Base-by-base conservation (phyloP, 2,888 invertebrate genomes). In the Erebia epiphron region DNA sequence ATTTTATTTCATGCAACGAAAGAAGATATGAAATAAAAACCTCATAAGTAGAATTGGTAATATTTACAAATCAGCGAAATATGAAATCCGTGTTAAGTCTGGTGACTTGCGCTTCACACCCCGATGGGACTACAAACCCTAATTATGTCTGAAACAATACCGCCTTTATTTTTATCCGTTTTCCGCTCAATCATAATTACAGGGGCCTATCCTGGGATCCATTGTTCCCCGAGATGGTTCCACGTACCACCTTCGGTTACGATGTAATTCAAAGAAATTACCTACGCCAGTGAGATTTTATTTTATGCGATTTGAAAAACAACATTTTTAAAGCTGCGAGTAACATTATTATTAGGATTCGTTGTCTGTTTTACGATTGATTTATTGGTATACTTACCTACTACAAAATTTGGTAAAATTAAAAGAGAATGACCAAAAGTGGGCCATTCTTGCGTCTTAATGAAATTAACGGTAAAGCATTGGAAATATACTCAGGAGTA, bases 171-270 rank as follows among this genome's bases (percentile, higher is more conserved):
- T 93, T 93, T 92, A 93, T 87, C 90, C 90, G 87, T 90, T 92
- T 89, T 90, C 86, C 88, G 91, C 92, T 93, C 92, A 91, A 93
- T 93, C 92, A 92, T 92, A 93, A 93, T 93, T 92, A 92, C 86
- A 86, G 77, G 80, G 77, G 77, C 77, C 80, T 78, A 86, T 90
- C 91, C 75, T 75, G 89, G 91, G 91, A 89, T 80, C 84, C 87
- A 84, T 89, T 87, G 85, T 86, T 83, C 79, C 80, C 81, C 83
- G 83, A 85, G 87, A 90, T 90, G 90, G 90, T 84, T 82, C 78
- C n/a, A n/a, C n/a, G n/a, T 75, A 76, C 80, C 79, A 82, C 83
- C 83, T 81, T 77, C 72, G 80, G 82, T 81, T 82, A 82, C 82
- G 67, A 72, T 83, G 81, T 71, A 26, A 73, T 75, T 70, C 67